A percentile compares a stretch with the other conserved stretches of the same genome.
phyloP scores from a whole-genome alignment of 2,888 invertebrate genomes.

The Drosophila hamatofila region DNA sequence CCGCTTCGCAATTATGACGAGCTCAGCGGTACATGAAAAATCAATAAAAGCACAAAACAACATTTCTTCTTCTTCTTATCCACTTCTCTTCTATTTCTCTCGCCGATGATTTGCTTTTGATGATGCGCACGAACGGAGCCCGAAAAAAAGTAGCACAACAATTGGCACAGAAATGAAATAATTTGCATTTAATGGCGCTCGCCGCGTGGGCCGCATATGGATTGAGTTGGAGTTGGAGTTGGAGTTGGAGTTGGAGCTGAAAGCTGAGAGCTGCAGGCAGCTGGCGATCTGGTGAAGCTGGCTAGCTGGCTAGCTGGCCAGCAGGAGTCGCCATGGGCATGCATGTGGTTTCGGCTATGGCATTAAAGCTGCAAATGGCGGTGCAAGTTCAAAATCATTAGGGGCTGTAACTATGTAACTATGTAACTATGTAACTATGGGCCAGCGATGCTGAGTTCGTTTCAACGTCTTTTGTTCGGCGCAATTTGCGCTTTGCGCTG shows the following conservation, averaged over 20 bases:
- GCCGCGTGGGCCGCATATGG: constrained; percentile 71
- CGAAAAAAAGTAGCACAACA: constrained; percentile 75
- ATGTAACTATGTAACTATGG: constrained; percentile 33
- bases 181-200: constrained; percentile 76
- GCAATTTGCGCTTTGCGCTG: constrained; percentile 73
- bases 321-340: constrained; percentile 37
- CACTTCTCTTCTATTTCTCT: constrained; percentile 23
- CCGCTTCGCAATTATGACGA: constrained; percentile 70
- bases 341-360: constrained; percentile 56
- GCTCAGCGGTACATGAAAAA: constrained; percentile 68
- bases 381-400: constrained; percentile 77
- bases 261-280: too few species aligned
- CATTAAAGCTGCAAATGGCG: constrained; percentile 73
- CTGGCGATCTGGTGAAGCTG: not conserved
- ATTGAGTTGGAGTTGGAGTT: constrained; percentile 16
- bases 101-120: constrained; percentile 73
- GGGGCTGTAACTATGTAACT: constrained; percentile 32
- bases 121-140: constrained; percentile 72
- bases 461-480: constrained; percentile 48
- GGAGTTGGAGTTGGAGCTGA: not conserved
- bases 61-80: constrained; percentile 35
- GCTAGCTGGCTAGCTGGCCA: not conserved
- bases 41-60: constrained; percentile 70
- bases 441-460: constrained; percentile 36
- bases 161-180: constrained; percentile 81